Evolutionary conservation across 2,888 invertebrate genomes (phyloP).

Genomic region (Linnaemya vulpina): DNA sequence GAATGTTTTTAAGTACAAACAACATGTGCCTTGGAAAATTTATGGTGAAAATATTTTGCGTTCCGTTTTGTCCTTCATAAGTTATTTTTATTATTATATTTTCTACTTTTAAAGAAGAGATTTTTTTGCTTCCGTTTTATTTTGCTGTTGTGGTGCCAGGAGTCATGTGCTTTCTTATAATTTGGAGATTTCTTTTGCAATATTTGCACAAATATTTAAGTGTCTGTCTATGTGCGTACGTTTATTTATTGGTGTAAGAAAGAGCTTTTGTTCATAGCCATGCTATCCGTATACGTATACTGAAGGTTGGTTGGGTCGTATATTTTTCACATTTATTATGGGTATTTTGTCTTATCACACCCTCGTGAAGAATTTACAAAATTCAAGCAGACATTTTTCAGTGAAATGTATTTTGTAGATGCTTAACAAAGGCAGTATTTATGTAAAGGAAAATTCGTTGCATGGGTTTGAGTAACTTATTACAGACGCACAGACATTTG

Average conservation of each 20-base stretch:
- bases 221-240: conserved; percentile 3
- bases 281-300: conserved; percentile 60
- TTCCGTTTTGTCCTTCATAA: conserved; percentile 63
- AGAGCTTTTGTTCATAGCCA: conserved; percentile 23
- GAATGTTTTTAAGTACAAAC: conserved; percentile 58
- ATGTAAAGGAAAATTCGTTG: conserved; percentile 5
- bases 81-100: conserved; percentile 49
- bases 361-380: conserved; percentile 72
- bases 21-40: conserved; percentile 63
- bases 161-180: conserved; percentile 60
- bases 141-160: conserved; percentile 30
- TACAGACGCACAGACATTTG: conserved; percentile 18
- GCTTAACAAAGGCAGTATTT: conserved; percentile 21
- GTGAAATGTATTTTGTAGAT: conserved; percentile 28
- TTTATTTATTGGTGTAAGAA: conserved; percentile 20
- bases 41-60: conserved; percentile 61
- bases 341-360: conserved; percentile 82
- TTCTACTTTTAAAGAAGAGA: conserved; percentile 17
- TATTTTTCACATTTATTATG: conserved; percentile 81
- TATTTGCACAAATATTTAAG: neutral
- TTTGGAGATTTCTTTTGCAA: conserved; percentile 56
- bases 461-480: conserved; percentile 38
- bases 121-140: conserved; percentile 40
- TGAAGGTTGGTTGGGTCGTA: conserved; percentile 76
- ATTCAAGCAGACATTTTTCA: conserved; percentile 39